Evolutionary conservation across 2,888 invertebrate genomes (phyloP).

Genomic region (Scaptomyza caliginosa): DNA sequence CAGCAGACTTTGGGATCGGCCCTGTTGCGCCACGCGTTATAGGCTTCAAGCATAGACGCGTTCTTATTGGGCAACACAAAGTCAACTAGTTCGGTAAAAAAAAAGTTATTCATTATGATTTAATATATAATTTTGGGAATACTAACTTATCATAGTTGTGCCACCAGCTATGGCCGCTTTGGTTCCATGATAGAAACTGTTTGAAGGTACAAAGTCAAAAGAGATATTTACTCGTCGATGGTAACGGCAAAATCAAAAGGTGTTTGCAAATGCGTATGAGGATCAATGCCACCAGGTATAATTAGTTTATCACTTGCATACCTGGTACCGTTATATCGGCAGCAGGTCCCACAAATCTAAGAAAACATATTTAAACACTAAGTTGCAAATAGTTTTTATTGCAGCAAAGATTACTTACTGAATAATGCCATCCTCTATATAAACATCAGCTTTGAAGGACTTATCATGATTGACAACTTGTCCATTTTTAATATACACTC

Average conservation of each 20-base stretch:
- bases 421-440: constrained; percentile 97
- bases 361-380: neutral
- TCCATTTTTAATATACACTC: constrained; percentile 97
- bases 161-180: constrained; percentile 99
- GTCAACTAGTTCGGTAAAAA: constrained; percentile 87
- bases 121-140: constrained; percentile 82
- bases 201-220: constrained; percentile 85
- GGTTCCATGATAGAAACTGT: constrained; percentile 96
- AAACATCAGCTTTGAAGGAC: constrained; percentile 94
- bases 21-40: constrained; percentile 94
- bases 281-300: constrained; percentile 98
- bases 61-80: constrained; percentile 93
- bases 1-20: constrained; percentile 99
- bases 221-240: constrained; percentile 92
- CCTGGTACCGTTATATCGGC: constrained; percentile 87
- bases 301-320: constrained; percentile 95
- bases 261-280: constrained; percentile 97
- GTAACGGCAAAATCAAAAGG: constrained; percentile 95
- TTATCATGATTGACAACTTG: constrained; percentile 96
- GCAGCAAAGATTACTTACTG: constrained; percentile 88
- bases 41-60: constrained; percentile 95
- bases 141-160: constrained; percentile 97
- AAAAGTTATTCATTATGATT: too few relatives aligned
- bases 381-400: too few relatives aligned
- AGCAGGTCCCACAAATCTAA: constrained; percentile 82